Evolutionary conservation across 2,888 invertebrate genomes (phyloP).

Genomic region (Limnephilus marmoratus): DNA sequence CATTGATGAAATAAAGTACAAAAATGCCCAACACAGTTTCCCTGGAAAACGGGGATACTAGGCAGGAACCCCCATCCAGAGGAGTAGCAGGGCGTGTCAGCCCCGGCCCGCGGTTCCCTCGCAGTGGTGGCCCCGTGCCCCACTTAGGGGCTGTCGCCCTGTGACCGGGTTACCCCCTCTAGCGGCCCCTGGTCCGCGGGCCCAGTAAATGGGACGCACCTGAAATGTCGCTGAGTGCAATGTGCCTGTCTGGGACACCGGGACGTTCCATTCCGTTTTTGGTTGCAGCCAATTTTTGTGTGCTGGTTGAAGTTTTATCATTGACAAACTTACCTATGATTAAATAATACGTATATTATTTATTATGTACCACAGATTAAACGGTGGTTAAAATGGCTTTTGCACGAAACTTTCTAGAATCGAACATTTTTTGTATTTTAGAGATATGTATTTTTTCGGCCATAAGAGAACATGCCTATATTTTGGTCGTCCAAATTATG

Average conservation of each 20-base stretch:
- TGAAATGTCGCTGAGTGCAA: constrained; percentile 7
- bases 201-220: constrained; percentile 22
- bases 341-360: too few relatives aligned
- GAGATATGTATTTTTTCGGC: too few relatives aligned
- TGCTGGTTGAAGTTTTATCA: background rate
- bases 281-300: background rate
- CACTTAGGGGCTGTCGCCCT: constrained; percentile 30
- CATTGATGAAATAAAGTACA: background rate
- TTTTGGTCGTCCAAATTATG: too few relatives aligned
- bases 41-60: background rate
- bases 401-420: too few relatives aligned
- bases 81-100: constrained; percentile 27
- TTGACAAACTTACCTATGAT: background rate
- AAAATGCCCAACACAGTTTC: background rate
- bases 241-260: background rate
- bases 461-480: too few relatives aligned
- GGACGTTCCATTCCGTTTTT: background rate
- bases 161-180: constrained; percentile 18
- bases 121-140: constrained; percentile 34
- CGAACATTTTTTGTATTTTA: too few relatives aligned
- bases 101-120: background rate
- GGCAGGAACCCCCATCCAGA: background rate
- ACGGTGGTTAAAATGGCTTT: too few relatives aligned
- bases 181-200: background rate
- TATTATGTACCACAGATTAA: too few relatives aligned